Evolutionary conservation across 2,113 vertebrate genomes (phyloP), one percentile per base, ranked within the genome.

Genomic region (Sinocyclocheilus rhinocerous): DNA sequence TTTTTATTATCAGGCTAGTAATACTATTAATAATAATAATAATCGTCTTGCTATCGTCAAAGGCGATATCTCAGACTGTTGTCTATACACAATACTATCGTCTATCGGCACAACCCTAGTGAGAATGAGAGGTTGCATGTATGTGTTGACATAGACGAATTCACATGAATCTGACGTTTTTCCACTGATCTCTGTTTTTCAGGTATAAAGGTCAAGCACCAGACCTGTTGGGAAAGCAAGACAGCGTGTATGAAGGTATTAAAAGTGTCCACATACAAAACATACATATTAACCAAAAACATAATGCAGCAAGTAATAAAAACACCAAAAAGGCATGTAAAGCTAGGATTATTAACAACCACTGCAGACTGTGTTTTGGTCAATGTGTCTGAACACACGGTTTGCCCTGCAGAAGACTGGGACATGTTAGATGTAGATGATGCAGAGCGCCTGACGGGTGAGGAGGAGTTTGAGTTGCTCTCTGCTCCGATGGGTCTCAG

Each of bases 221-320:
- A 1, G 98, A 99, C 91, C 95, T 99, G 57, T 95, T 99, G 94
- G 98, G 98, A 36, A 99, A 99, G 92, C 98, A 99, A 90, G 98
- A 99, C 92, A 99, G 97, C 78, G 97, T 99, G 18, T 99, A 99
- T 92, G 98, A 99, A 97, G 98, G 98, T 99, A 95, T 61, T 76
- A 0, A 42, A 70, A 26, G 75, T 50, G 69, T 72, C 4, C 11
- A 42, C 36, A 42, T 36, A 36, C 69, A 72, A 72, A 22, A 22
- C 33, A 22, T 42, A 22, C 36, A 9, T 39, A 39, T 10, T 42
- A 39, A 39, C 6, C 26, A 0, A 70, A 70, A 72, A 22, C 20
- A 20, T 57, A 59, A 59, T 22, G 20, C 55, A 9, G 18, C 55
- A 59, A 8, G 55, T 8, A 59, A 59, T 22, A 59, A 22, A 59